phyloP scores from a whole-genome alignment of 2,888 invertebrate genomes.

The Myopa tessellatipennis region DNA sequence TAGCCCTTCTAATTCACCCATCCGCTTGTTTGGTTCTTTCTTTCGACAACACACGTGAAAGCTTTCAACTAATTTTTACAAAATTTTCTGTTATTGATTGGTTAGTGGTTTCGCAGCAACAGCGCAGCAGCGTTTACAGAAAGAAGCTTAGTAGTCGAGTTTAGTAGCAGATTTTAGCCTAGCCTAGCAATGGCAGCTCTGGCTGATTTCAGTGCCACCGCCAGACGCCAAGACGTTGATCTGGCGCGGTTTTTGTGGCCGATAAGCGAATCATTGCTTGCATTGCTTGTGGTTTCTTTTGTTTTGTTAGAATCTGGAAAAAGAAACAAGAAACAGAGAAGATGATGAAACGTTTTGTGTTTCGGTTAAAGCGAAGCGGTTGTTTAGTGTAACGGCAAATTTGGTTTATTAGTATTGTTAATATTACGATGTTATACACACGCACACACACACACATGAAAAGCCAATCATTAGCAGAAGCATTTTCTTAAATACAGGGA shows the following conservation, averaged over 20 bases:
- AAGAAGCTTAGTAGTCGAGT: slow-evolving; percentile 11
- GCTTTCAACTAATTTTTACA: background rate
- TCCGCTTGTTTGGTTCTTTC: background rate
- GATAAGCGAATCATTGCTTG: slow-evolving; percentile 9
- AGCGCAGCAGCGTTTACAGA: background rate
- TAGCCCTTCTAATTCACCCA: background rate
- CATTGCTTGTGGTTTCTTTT: slow-evolving; percentile 37
- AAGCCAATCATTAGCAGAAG: background rate
- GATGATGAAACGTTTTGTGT: slow-evolving; percentile 39
- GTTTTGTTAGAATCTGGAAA: slow-evolving; percentile 41
- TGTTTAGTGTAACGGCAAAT: background rate
- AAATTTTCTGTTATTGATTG: background rate
- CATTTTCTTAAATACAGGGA: background rate
- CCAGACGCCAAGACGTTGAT: slow-evolving; percentile 6
- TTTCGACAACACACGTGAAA: too few relatives aligned
- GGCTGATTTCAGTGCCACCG: slow-evolving; percentile 14
- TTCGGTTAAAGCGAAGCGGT: slow-evolving; percentile 16
- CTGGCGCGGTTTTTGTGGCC: slow-evolving; percentile 9
- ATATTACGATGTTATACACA: background rate
- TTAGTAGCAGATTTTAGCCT: slow-evolving; percentile 35
- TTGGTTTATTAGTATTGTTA: background rate
- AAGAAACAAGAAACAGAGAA: slow-evolving; percentile 47
- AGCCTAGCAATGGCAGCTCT: slow-evolving; percentile 24
- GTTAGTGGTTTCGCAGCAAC: background rate
- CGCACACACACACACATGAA: slow-evolving; percentile 15